Conservation (phyloP, 2,888 invertebrate species). For the Cepaea hortensis region DNA sequence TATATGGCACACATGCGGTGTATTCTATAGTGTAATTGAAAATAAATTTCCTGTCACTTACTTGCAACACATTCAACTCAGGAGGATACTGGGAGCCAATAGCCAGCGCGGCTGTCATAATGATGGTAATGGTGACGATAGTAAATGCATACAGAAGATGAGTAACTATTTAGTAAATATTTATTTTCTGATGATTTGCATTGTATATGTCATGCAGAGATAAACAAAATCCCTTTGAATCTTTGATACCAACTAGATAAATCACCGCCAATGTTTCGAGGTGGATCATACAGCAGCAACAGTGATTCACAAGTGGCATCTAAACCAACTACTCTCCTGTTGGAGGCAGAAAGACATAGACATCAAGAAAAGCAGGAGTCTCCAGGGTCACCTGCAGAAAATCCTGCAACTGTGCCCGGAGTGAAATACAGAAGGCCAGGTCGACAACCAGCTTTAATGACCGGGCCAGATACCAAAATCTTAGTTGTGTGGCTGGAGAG, state of each 20-base stretch:
- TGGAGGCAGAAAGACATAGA: conserved; percentile 70
- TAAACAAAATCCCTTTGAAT: neutral
- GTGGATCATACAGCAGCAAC: conserved; percentile 15
- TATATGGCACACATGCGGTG: too few relatives aligned
- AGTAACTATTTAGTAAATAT: neutral
- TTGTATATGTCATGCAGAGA: neutral
- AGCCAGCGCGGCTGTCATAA: too few relatives aligned
- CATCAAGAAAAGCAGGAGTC: conserved; percentile 55
- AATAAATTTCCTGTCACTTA: too few relatives aligned
- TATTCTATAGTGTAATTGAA: too few relatives aligned
- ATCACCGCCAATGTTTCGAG: conserved; percentile 53
- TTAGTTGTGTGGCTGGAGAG: conserved; percentile 97
- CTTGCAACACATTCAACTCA: too few relatives aligned
- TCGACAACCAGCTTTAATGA: conserved; percentile 62
- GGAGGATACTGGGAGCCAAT: too few relatives aligned
- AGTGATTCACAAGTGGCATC: conserved; percentile 30
- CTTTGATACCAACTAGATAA: conserved; percentile 54
- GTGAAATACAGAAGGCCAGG: conserved; percentile 59
- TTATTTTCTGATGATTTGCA: neutral
- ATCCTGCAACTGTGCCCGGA: conserved; percentile 35
- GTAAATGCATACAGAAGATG: neutral
- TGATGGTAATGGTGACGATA: too few relatives aligned
- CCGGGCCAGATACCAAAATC: conserved; percentile 75
- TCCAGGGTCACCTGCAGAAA: conserved; percentile 66
- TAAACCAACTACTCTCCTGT: conserved; percentile 70